Evolutionary conservation across 1,140 invertebrate species (phyloP).

Genomic region (Centruroides vittatus): DNA sequence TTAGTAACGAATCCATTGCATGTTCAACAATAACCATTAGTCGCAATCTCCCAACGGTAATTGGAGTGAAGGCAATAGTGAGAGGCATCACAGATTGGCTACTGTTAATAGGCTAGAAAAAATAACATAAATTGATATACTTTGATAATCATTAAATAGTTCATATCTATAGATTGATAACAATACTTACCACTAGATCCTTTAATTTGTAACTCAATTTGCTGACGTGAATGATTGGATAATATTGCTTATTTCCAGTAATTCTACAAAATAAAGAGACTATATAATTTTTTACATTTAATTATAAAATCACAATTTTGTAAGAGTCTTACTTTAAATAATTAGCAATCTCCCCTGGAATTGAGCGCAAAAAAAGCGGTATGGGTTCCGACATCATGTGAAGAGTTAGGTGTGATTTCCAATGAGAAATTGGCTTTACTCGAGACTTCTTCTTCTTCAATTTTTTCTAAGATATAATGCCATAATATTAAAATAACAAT

Average conservation of each 20-base stretch:
- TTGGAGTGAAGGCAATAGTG: constrained; percentile 31
- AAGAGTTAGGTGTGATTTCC: constrained; percentile 6
- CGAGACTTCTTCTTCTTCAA: not conserved
- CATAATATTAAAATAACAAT: no score
- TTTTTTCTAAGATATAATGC: no score
- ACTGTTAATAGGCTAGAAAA: constrained; percentile 29
- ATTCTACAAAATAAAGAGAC: not conserved
- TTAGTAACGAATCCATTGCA: constrained; percentile 53
- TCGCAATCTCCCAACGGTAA: constrained; percentile 37
- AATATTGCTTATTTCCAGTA: constrained; percentile 14
- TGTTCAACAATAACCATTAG: constrained; percentile 50
- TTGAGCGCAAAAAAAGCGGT: constrained; percentile 13
- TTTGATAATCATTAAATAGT: no score
- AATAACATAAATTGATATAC: no score
- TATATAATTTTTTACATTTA: no score
- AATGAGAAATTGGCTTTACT: constrained; percentile 12
- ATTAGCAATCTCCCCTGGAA: constrained; percentile 7
- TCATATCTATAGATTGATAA: no score
- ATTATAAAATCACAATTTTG: no score
- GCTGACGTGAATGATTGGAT: constrained; percentile 70
- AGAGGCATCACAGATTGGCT: constrained; percentile 26
- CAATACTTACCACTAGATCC: constrained; percentile 30
- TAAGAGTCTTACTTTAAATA: not conserved
- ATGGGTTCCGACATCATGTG: constrained; percentile 18
- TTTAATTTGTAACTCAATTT: constrained; percentile 57